Evolutionary conservation across 2,797 vertebrate genomes (phyloP).

Genomic region (Falco cherrug): DNA sequence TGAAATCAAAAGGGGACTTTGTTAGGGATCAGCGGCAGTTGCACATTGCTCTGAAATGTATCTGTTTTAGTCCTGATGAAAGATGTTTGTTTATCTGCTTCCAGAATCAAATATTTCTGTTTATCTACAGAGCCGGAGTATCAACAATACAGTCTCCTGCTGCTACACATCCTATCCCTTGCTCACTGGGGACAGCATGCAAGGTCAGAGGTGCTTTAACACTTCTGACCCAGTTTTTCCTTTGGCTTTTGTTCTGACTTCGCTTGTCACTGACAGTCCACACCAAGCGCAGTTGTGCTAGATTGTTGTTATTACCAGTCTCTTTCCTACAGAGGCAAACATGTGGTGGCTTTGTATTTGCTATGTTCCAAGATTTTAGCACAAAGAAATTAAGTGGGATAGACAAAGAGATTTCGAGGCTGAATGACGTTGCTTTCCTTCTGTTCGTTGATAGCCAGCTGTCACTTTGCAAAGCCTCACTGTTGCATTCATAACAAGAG

Average conservation of each 20-base stretch:
- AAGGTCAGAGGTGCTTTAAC: conserved; percentile 12
- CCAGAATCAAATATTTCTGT: conserved; percentile 29
- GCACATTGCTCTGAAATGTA: background rate
- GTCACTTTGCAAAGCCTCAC: conserved; percentile 21
- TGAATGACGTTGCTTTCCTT: conserved; percentile 27
- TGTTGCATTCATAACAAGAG: background rate
- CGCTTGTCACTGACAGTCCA: background rate
- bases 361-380: background rate
- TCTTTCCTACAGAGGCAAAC: background rate
- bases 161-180: background rate
- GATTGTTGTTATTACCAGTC: background rate
- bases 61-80: background rate
- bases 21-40: conserved; percentile 24
- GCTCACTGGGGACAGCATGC: background rate
- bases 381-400: conserved; percentile 25
- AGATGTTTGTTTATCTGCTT: conserved; percentile 24
- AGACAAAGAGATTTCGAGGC: background rate
- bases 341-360: background rate
- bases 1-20: conserved; percentile 10
- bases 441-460: conserved; percentile 45
- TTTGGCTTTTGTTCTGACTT: background rate
- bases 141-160: background rate
- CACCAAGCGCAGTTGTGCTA: fast-evolving
- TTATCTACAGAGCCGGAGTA: background rate
- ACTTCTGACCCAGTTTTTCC: background rate